Conservation (phyloP, 2,797 vertebrate genomes). For the Phylloscopus collybita region DNA sequence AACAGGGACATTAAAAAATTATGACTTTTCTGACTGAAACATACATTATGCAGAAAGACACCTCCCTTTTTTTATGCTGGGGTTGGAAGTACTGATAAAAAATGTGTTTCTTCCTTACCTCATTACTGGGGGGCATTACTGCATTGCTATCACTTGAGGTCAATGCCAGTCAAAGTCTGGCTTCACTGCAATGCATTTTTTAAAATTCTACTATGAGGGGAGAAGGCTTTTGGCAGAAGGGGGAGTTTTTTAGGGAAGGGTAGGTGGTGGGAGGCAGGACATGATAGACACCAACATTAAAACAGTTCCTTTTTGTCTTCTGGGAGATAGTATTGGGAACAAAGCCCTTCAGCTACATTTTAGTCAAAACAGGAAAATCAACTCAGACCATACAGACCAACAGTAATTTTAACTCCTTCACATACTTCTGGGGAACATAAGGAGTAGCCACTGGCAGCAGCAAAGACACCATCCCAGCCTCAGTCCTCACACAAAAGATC, state of each 20-base stretch:
- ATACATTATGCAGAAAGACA: conserved; percentile 38
- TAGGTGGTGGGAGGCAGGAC: background rate
- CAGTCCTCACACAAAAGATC: background rate
- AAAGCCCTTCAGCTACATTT: background rate
- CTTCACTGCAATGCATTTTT: background rate
- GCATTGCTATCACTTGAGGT: background rate
- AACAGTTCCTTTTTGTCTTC: background rate
- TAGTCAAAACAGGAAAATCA: background rate
- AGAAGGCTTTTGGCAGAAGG: background rate
- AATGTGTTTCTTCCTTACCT: background rate
- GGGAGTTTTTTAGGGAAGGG: background rate
- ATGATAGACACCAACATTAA: background rate
- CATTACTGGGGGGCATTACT: background rate
- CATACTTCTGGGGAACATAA: background rate
- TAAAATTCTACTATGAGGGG: background rate
- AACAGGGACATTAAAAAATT: conserved; percentile 72
- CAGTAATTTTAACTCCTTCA: background rate
- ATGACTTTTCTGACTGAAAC: conserved; percentile 63
- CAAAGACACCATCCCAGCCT: background rate
- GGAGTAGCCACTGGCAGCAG: background rate
- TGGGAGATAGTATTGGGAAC: background rate
- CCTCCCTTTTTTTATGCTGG: conserved; percentile 12
- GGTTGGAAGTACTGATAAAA: background rate
- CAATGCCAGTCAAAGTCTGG: background rate
- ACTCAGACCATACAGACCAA: background rate